Percentiles rank a stretch among this genome's conserved stretches.
Conservation (phyloP, 2,888 invertebrate species). For the Notocelia uddmanniana region DNA sequence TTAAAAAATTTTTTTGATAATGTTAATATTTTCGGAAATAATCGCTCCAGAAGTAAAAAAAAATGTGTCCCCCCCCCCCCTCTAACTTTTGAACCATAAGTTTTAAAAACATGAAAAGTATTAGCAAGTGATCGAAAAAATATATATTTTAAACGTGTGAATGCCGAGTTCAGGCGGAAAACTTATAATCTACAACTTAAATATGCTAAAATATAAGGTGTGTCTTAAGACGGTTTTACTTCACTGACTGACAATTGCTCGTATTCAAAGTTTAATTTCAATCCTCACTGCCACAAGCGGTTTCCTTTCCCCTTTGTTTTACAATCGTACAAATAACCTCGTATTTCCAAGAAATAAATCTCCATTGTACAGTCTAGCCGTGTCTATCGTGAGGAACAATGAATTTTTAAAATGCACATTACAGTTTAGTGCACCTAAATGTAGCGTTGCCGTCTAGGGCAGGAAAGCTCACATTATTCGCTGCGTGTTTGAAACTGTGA, state of each 20-base stretch:
- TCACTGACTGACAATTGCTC: neutral
- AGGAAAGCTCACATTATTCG: constrained; percentile 1
- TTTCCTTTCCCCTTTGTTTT: constrained; percentile 7
- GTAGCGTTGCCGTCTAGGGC: neutral
- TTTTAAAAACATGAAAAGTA: no score
- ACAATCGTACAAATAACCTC: constrained; percentile 19
- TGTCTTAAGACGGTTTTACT: no score
- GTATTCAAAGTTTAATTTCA: neutral
- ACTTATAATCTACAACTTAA: no score
- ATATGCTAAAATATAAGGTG: no score
- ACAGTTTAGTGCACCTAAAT: constrained; percentile 20
- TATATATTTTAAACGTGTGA: no score
- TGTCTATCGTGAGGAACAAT: constrained; percentile 27
- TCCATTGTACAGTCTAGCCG: constrained; percentile 22
- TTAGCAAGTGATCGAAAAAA: no score
- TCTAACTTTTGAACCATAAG: no score
- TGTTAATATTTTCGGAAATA: no score
- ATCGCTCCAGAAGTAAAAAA: no score
- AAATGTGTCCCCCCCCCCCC: no score
- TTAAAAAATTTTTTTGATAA: no score
- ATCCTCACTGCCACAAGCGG: neutral
- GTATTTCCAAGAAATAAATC: constrained; percentile 29
- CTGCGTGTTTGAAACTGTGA: neutral
- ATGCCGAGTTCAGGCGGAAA: no score
- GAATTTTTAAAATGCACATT: constrained; percentile 31